Conservation (phyloP, 2,113 vertebrate genomes). For the Tenrec ecaudatus region DNA sequence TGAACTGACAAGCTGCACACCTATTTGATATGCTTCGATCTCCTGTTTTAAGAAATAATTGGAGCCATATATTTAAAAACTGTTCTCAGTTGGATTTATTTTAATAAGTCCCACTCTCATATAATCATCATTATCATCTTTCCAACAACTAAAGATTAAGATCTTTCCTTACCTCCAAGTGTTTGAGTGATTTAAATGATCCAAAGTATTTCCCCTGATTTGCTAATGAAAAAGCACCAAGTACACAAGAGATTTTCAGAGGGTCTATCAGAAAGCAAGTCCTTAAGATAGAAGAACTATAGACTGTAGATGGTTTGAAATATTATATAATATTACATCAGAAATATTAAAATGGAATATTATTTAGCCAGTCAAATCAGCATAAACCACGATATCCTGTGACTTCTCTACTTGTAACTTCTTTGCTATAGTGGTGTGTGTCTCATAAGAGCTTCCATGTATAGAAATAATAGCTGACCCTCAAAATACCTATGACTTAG, state of each 20-base stretch:
- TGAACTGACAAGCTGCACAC: not conserved
- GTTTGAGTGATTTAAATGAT: not conserved
- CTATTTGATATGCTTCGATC: not conserved
- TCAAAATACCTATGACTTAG: not conserved
- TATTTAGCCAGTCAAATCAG: not conserved
- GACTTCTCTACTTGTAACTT: not conserved
- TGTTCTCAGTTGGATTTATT: not conserved
- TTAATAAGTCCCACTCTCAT: not conserved
- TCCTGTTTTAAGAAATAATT: slow-evolving; percentile 11
- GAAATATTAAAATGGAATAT: not conserved
- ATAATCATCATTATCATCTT: not conserved
- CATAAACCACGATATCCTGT: too few relatives aligned
- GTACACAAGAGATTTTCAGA: not conserved
- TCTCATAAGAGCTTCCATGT: not conserved
- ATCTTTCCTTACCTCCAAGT: not conserved
- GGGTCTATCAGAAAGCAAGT: not conserved
- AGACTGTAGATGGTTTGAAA: too few relatives aligned
- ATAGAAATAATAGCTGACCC: not conserved
- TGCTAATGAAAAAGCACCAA: not conserved
- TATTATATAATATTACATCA: not conserved
- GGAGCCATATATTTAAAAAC: not conserved
- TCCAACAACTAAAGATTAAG: not conserved
- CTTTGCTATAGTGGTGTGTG: not conserved
- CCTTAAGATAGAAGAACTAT: not conserved
- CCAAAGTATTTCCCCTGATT: not conserved